Conservation (phyloP, 2,797 vertebrate species). For the Acropternis orthonyx region DNA sequence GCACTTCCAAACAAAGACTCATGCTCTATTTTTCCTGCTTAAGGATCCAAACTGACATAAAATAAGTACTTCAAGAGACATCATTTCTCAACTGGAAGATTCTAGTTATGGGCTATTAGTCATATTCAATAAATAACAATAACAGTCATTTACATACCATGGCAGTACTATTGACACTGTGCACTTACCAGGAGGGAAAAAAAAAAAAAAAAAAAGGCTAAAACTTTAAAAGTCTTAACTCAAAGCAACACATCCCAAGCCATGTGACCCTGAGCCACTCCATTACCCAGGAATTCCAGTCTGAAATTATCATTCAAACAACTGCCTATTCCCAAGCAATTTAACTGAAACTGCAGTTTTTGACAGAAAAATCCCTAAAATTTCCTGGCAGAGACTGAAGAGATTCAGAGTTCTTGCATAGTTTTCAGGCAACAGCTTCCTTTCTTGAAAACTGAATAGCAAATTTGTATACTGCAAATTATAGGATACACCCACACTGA, state of each 20-base stretch:
- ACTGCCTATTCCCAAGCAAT: background rate
- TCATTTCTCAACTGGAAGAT: background rate
- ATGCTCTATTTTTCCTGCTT: background rate
- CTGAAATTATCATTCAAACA: background rate
- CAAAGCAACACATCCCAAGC: background rate
- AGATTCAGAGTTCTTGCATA: background rate
- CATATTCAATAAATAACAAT: slow-evolving; percentile 9
- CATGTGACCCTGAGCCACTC: background rate
- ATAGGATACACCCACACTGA: background rate
- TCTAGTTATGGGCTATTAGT: background rate
- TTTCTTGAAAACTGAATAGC: background rate
- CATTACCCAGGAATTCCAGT: background rate
- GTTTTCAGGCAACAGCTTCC: background rate
- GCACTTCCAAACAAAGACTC: background rate
- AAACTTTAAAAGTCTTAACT: background rate
- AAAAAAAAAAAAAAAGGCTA: background rate
- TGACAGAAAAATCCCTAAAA: background rate
- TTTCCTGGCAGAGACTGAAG: background rate
- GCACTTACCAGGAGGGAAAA: background rate
- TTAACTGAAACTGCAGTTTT: background rate
- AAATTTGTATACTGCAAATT: background rate
- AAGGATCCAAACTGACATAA: background rate
- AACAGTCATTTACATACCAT: background rate
- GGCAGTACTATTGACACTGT: background rate
- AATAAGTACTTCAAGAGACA: background rate